Conservation (phyloP, 2,113 vertebrate genomes). For the Rynchops niger region DNA sequence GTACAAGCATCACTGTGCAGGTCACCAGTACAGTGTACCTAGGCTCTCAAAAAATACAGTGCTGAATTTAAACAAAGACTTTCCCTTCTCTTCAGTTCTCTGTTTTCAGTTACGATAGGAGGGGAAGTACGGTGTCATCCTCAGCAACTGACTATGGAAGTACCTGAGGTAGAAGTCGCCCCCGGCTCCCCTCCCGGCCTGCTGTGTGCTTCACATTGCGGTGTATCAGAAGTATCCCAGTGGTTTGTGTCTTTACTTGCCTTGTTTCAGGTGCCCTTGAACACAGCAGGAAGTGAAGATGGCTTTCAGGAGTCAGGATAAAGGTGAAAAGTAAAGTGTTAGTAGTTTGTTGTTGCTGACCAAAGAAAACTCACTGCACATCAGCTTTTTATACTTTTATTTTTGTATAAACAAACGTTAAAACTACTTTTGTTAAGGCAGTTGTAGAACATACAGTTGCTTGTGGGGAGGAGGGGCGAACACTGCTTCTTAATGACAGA, state of each 20-base stretch:
- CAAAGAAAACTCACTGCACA: neutral
- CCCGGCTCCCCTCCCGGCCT: fast-evolving
- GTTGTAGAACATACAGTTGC: conserved; percentile 44
- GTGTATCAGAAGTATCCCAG: fast-evolving
- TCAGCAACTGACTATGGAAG: neutral
- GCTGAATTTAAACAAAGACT: neutral
- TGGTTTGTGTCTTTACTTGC: neutral
- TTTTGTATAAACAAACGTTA: conserved; percentile 52
- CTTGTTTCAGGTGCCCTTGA: neutral
- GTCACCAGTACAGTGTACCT: neutral
- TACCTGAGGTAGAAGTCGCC: neutral
- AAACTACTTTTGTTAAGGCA: conserved; percentile 55
- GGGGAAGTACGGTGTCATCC: neutral
- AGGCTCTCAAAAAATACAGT: neutral
- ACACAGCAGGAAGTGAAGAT: neutral
- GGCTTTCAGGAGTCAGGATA: neutral
- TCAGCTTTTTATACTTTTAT: conserved; percentile 22
- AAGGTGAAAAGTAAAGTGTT: neutral
- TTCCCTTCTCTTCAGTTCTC: neutral
- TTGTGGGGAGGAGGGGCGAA: neutral
- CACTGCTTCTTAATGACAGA: neutral
- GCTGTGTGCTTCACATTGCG: neutral
- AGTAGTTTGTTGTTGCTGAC: neutral
- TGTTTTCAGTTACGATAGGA: neutral
- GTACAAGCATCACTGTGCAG: fast-evolving